Evolutionary conservation across 2,888 invertebrate species (phyloP).

Genomic region (Meliscaeva auricollis): DNA sequence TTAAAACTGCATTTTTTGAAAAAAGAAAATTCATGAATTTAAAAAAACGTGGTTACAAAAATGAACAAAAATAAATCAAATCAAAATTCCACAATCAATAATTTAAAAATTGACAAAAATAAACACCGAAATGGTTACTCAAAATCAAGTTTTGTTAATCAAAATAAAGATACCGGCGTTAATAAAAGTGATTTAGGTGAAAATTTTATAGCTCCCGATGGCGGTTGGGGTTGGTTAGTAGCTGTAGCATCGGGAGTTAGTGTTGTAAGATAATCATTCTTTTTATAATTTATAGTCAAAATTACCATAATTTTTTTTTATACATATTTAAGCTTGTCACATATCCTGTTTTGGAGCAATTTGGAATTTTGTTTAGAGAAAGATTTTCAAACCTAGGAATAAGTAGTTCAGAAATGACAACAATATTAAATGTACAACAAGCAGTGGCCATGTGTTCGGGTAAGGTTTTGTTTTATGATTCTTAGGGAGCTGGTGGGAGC

Average conservation of each 20-base stretch:
- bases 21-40: too few relatives aligned
- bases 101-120: neutral
- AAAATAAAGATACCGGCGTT: too few relatives aligned
- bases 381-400: conserved; percentile 87
- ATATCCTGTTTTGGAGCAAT: conserved; percentile 89
- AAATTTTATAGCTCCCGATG: conserved; percentile 89
- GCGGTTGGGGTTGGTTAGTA: conserved; percentile 91
- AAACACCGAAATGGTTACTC: neutral
- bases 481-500: too few relatives aligned
- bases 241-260: conserved; percentile 89
- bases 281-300: neutral
- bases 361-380: conserved; percentile 89
- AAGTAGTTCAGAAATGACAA: conserved; percentile 88
- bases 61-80: neutral
- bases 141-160: neutral
- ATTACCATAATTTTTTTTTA: neutral
- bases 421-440: conserved; percentile 89
- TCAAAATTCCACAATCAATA: neutral
- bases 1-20: too few relatives aligned
- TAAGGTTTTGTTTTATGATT: neutral
- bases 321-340: conserved; percentile 86
- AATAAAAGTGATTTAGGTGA: conserved; percentile 83
- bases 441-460: conserved; percentile 81
- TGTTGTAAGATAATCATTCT: conserved; percentile 86
- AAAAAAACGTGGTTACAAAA: too few relatives aligned